Base-by-base conservation (phyloP, 1,140 invertebrate species). In the Microplitis demolitor region DNA sequence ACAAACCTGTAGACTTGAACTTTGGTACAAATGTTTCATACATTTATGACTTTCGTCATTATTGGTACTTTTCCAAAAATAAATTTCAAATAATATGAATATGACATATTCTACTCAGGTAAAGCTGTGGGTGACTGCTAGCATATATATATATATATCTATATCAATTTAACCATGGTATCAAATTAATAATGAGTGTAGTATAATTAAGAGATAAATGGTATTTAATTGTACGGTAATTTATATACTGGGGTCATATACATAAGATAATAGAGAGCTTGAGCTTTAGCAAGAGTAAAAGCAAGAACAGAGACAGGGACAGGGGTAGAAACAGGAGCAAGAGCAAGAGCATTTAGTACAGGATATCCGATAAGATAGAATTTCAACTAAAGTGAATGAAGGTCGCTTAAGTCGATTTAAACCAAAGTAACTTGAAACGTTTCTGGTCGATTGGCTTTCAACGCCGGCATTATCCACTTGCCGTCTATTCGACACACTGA, bases 381-480 rank as follows among this genome's bases (percentile, higher is more conserved):
- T 54, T 69, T 33, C 56, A 60, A 60, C 16, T 14, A 16, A 58
- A 58, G 56, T 58, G 61, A 64, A 16, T 51, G 9, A 35, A 50
- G 13, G 39, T 51, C 50, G 50, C 51, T 11, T 16, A 35, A 80
- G 76, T 68, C 72, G 69, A 69, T 78, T 72, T 74, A 78, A 69
- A 74, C 75, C 61, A 6, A 66, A 74, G 62, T 76, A 80, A 82
- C 76, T 80, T 56, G 75, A 76, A 80, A 80, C 77, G 73, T 79
- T 83, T 82, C 77, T 72, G 73, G 75, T 81, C 80, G 81, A 82
- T 83, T 82, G 79, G 69, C 74, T 76, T 78, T 79, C 74, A 77
- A 79, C 76, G 78, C 71, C 73, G 77, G 24, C 24, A 58, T 79
- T 79, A 82, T 79, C 76, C 79, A 78, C 79, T 80, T 79, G 75